Percentiles rank a stretch among this genome's conserved stretches.
phyloP scores from a whole-genome alignment of 2,888 invertebrate genomes.

The Allacma fusca region DNA sequence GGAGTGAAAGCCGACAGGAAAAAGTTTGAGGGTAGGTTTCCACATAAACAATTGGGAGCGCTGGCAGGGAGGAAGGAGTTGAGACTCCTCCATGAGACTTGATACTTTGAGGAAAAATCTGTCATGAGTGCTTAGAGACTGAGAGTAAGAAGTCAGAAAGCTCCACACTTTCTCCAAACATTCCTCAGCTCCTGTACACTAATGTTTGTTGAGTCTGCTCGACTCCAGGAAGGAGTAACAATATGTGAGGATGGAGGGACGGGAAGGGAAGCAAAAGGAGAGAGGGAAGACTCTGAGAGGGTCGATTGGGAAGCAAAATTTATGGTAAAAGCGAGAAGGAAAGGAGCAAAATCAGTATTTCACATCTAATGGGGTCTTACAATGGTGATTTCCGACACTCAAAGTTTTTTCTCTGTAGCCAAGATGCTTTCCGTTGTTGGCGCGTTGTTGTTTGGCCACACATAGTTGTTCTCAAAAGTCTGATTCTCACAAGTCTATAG shows the following conservation, averaged over 20 bases:
- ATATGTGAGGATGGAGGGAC: slow-evolving; percentile 16
- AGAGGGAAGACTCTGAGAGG: slow-evolving; percentile 27
- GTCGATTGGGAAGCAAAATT: slow-evolving; percentile 45
- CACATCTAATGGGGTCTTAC: slow-evolving; percentile 49
- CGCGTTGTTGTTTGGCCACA: slow-evolving; percentile 39
- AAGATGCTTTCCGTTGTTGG: slow-evolving; percentile 35
- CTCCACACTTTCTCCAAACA: slow-evolving; percentile 13
- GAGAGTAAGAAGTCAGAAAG: not conserved
- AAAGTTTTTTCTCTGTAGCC: slow-evolving; percentile 43
- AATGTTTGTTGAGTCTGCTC: slow-evolving; percentile 13
- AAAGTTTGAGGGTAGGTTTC: not conserved
- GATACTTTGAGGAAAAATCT: not conserved
- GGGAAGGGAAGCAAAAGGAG: slow-evolving; percentile 11
- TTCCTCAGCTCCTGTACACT: slow-evolving; percentile 10
- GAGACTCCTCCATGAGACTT: too few species aligned
- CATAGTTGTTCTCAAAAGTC: slow-evolving; percentile 18
- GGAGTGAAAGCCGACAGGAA: too few species aligned
- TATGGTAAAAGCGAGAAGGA: slow-evolving; percentile 46
- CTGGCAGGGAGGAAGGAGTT: not conserved
- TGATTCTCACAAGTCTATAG: slow-evolving; percentile 2
- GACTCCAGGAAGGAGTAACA: not conserved
- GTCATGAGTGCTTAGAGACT: not conserved
- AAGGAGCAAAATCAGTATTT: slow-evolving; percentile 53
- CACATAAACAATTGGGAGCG: slow-evolving; percentile 19
- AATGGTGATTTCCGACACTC: slow-evolving; percentile 52